Base-by-base conservation (phyloP, 2,113 vertebrate species). In the Oreochromis aureus region DNA sequence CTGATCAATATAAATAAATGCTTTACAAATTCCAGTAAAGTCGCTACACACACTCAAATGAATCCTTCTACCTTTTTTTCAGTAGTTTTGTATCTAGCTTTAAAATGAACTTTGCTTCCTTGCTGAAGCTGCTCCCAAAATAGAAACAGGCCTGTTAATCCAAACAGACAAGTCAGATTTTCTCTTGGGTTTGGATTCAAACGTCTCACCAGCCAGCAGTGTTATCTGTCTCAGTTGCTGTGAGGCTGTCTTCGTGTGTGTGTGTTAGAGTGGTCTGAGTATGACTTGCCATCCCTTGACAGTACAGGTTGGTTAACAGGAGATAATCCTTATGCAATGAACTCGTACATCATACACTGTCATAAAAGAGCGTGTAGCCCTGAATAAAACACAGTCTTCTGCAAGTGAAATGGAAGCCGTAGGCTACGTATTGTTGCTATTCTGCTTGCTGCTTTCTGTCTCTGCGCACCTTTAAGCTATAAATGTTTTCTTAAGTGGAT, bases 101-200 rank as follows among this genome's bases (percentile, higher is more conserved):
- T 81, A 10, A 83, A 89, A 53, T 81, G 36, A 79, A 10, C 24
- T 73, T 61, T 48, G n/a, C 55, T 73, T 66, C 81, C 69, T 86
- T 46, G 44, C 82, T 81, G 54, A 86, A 85, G 53, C 86, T 83
- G 81, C 39, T 91, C 87, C 93, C 32, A 89, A 93, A 94, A 94
- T 91, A 94, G 89, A 89, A 94, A 61, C 51, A 39, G 51, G 83
- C 90, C 48, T 22, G 24, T 80, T 92, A 89, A 93, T 93, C 89
- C 56, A 10, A 86, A 84, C 71, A 93, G 87, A 91, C 82, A 83
- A 41, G 54, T 46, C 61, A 81, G 85, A 48, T 89, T 88, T 86
- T 89, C 89, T 90, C 63, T 82, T 41, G 80, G 80, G 76, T 88
- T 84, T 11, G 41, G 73, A 86, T 83, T 91, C 85, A 88, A 88